Evolutionary conservation across 2,797 vertebrate species (phyloP).

Genomic region (Acridotheres tristis): DNA sequence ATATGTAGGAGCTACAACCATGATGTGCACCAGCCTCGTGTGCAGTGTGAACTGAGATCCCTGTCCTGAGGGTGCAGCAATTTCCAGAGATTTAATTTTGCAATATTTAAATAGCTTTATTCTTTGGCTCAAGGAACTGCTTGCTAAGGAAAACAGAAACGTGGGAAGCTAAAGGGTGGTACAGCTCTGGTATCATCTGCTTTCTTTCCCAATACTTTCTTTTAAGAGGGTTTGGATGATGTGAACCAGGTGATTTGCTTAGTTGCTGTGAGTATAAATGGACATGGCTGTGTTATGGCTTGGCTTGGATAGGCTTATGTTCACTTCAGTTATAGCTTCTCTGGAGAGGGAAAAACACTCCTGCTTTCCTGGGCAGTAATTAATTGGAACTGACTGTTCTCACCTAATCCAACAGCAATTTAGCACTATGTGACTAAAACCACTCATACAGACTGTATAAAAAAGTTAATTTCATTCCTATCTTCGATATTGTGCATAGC

Average conservation of each 20-base stretch:
- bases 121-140: neutral
- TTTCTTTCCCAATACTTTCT: neutral
- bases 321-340: neutral
- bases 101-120: neutral
- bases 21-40: neutral
- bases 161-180: neutral
- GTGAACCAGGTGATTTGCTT: neutral
- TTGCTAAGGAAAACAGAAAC: neutral
- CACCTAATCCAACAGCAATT: neutral
- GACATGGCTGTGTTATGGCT: neutral
- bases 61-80: neutral
- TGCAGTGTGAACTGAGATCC: neutral
- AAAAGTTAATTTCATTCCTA: neutral
- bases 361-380: neutral
- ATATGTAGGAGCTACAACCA: neutral
- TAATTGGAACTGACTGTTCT: neutral
- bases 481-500: accelerated
- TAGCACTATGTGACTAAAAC: neutral
- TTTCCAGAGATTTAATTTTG: neutral
- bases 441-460: neutral
- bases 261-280: neutral
- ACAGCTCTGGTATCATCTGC: neutral
- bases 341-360: neutral
- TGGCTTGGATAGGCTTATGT: neutral
- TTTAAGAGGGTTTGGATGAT: neutral